phyloP scores from a whole-genome alignment of 2,888 invertebrate species.

The Cephus nigrinus region DNA sequence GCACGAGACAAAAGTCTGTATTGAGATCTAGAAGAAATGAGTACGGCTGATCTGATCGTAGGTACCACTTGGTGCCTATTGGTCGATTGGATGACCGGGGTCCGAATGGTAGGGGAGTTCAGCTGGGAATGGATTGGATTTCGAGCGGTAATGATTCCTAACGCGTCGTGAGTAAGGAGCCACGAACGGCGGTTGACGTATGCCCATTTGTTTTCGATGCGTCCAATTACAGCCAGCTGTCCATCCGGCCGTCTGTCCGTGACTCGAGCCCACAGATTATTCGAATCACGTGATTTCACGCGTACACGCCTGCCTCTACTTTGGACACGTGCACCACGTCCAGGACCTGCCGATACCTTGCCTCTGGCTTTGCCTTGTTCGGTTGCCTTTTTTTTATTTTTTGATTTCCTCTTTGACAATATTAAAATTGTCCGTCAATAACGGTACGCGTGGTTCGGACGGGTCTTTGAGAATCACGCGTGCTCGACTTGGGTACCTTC shows the following conservation, averaged over 20 bases:
- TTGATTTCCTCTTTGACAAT: not conserved
- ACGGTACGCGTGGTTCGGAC: conserved; percentile 5
- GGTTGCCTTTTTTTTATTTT: not conserved
- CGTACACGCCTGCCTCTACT: conserved; percentile 19
- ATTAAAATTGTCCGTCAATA: conserved; percentile 12
- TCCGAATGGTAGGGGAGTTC: not conserved
- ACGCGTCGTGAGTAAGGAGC: conserved; percentile 8
- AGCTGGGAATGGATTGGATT: conserved; percentile 6
- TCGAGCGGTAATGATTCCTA: conserved; percentile 8
- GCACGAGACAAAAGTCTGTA: not conserved
- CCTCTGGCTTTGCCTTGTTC: not conserved
- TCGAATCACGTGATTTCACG: conserved; percentile 42
- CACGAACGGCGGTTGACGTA: conserved; percentile 13
- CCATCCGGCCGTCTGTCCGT: conserved; percentile 24
- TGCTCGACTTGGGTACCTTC: not conserved
- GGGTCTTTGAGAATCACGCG: not conserved
- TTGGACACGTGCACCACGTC: conserved; percentile 6
- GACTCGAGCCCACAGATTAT: conserved; percentile 31
- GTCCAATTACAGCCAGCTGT: conserved; percentile 32
- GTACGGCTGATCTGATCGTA: not conserved
- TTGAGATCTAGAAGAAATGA: not conserved
- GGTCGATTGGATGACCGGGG: not conserved
- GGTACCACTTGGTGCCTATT: not conserved
- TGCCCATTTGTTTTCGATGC: conserved; percentile 32
- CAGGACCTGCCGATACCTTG: not conserved